phyloP scores from a whole-genome alignment of 23 tunicate genomes.

The Trididemnum clinides region DNA sequence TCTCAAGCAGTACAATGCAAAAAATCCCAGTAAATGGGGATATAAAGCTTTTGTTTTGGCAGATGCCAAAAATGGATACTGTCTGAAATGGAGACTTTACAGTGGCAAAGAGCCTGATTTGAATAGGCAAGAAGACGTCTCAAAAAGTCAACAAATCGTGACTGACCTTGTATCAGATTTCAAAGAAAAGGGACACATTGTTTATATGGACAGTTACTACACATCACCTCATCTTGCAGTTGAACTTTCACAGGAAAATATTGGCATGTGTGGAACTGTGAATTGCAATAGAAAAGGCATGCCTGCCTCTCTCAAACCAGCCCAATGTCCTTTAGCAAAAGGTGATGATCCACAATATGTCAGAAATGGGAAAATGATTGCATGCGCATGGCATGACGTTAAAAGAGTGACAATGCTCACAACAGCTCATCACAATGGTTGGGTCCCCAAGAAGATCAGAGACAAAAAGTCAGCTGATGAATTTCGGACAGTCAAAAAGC shows the following conservation, averaged over 20 bases:
- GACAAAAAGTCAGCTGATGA: conserved; percentile 15
- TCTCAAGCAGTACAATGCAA: conserved; percentile 32
- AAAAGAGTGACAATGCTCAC: conserved; percentile 26
- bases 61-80: conserved; percentile 32
- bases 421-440: conserved; percentile 30
- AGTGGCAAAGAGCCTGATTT: conserved; percentile 18
- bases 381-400: conserved; percentile 41
- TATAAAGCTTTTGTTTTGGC: conserved; percentile 34
- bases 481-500: conserved; percentile 1
- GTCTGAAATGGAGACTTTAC: conserved; percentile 29
- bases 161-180: conserved; percentile 18
- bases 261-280: conserved; percentile 40
- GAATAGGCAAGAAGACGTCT: conserved; percentile 17
- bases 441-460: conserved; percentile 29
- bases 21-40: conserved; percentile 27
- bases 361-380: conserved; percentile 1
- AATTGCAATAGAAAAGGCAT: conserved; percentile 35
- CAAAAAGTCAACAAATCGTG: conserved; percentile 28
- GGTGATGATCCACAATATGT: conserved; percentile 31
- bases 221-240: conserved; percentile 14
- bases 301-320: conserved; percentile 27
- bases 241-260: neutral
- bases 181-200: conserved; percentile 18
- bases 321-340: conserved; percentile 20
- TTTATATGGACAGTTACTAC: conserved; percentile 39